Percentiles rank a stretch among this genome's conserved stretches.
These are phyloP conservation scores for Platalea minor DNA, from an alignment of 2,797 vertebrate genomes.

Conservation along the genomic window DNA sequence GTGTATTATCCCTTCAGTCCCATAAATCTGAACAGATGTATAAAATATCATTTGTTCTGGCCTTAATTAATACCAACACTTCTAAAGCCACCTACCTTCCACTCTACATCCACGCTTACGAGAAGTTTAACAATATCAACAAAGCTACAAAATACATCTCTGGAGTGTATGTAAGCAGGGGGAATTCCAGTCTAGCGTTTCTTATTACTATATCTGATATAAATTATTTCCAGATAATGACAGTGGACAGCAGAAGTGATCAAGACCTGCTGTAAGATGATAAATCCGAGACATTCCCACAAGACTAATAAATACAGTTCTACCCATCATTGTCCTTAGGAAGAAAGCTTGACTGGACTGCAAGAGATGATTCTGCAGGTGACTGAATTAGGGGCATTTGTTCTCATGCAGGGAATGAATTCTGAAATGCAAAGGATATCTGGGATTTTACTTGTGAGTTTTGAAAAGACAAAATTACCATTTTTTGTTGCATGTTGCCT, in stretches of 20 bases:
- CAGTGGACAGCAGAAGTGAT: neutral
- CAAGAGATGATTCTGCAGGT: neutral
- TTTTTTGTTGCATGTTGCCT: neutral
- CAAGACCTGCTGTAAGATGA: neutral
- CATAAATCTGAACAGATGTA: neutral
- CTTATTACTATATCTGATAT: neutral
- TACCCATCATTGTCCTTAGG: accelerated
- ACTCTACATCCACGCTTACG: neutral
- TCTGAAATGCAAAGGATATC: neutral
- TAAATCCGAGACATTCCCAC: neutral
- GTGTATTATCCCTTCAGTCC: neutral
- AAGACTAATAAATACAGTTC: neutral
- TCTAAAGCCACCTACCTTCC: neutral
- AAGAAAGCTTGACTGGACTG: neutral
- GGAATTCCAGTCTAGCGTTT: neutral
- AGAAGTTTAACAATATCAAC: neutral
- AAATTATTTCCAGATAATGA: neutral
- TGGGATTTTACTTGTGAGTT: neutral
- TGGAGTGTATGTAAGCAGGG: neutral
- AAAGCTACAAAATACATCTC: neutral
- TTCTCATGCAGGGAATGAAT: neutral
- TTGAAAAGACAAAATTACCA: neutral
- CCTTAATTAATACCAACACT: neutral
- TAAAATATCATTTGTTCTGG: neutral
- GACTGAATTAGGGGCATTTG: neutral